Evolutionary conservation across 2,113 vertebrate species (phyloP), one percentile per base, ranked within the genome.

Genomic region (Microtus montanus): DNA sequence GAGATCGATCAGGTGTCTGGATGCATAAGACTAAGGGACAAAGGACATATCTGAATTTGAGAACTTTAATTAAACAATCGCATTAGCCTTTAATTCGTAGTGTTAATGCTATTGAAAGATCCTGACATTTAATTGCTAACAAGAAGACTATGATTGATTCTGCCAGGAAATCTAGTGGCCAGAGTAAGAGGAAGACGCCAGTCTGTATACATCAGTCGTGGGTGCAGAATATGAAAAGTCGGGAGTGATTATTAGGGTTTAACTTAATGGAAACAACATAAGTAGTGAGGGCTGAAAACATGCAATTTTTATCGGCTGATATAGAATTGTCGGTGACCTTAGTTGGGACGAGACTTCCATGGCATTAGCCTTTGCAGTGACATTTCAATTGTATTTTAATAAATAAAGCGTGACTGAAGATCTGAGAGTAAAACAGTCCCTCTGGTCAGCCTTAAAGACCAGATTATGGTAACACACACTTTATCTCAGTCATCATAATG

Each of bases 51-150:
- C 54, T 52, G 77, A 28, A 35, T 33, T 74, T 90, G 49, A 82
- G 73, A 87, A 87, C 52, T 63, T 74, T 63, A 83, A 33, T 5
- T 26, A 68, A 44, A 54, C 38, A 33, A 47, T 17, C 52, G 11
- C n/a, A 26, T 71, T 96, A 79, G 33, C 41, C 79, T 92, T 19
- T 91, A 71, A 61, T 89, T 86, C 24, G 82, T 83, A n/a, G 20
- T n/a, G 9, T 78, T 82, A 19, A 80, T 58, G 41, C 49, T 73
- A 15, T 52, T 90, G 71, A 63, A 17, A 87, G 87, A 84, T 75
- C 58, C 58, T 26, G 74, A 24, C 35, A 58, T 33, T 85, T 70
- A 63, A 35, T 61, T 58, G 30, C 47, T 52, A 86, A 13, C 47
- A 9, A 82, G 20, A 52, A 66, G 74, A 87, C 79, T 26, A 11